These are phyloP conservation scores for Pandion haliaetus DNA, from an alignment of 2,113 vertebrate genomes.

Conservation along the genomic window DNA sequence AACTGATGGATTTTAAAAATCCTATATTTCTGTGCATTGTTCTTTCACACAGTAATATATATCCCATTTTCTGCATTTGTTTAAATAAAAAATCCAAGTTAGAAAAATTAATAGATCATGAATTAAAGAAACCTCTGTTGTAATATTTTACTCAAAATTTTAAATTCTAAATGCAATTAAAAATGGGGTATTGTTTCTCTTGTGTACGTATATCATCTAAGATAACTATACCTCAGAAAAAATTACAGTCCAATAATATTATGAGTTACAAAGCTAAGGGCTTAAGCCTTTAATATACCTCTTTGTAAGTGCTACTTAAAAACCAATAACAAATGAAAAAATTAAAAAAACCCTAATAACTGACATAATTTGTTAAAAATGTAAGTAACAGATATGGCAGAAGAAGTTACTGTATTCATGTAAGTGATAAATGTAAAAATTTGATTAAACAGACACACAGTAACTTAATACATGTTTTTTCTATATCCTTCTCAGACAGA, in stretches of 20 bases:
- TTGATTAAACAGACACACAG: neutral
- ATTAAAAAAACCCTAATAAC: neutral
- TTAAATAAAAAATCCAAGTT: neutral
- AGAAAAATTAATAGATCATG: neutral
- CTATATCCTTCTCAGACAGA: neutral
- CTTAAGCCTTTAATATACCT: neutral
- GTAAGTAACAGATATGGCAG: neutral
- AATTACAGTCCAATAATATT: neutral
- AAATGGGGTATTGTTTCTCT: neutral
- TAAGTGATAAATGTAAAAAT: neutral
- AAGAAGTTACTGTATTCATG: neutral
- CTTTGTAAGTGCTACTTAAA: neutral
- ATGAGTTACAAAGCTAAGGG: neutral
- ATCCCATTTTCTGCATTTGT: neutral
- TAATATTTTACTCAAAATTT: neutral
- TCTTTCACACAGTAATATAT: neutral
- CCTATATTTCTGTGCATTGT: neutral
- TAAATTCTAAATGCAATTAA: neutral
- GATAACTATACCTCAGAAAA: neutral
- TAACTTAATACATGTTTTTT: neutral
- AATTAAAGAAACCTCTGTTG: neutral
- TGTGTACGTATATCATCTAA: neutral
- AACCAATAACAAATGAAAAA: neutral
- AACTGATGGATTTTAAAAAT: neutral
- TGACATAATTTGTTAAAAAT: neutral